phyloP scores from a whole-genome alignment of 1,140 invertebrate genomes.

The Magallana angulata region DNA sequence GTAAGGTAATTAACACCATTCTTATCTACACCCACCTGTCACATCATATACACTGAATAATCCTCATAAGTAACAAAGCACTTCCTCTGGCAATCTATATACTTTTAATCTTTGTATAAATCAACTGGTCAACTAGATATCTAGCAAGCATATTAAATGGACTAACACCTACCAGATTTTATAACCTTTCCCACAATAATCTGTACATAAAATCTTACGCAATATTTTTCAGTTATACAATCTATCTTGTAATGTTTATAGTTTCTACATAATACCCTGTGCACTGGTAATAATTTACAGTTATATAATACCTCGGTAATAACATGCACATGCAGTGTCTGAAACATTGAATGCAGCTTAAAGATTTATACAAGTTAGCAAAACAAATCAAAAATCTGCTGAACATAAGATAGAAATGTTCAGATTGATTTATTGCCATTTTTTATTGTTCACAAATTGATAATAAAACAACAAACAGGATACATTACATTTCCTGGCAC shows the following conservation, averaged over 20 bases:
- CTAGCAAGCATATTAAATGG: too few species aligned
- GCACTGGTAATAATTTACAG: too few species aligned
- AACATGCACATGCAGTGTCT: too few species aligned
- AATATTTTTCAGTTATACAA: not conserved
- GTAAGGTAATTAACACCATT: not conserved
- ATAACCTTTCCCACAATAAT: not conserved
- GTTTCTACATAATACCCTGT: too few species aligned
- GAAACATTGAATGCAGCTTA: too few species aligned
- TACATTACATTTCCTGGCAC: conserved; percentile 29
- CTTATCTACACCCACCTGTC: conserved; percentile 14
- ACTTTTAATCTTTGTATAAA: not conserved
- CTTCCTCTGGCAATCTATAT: not conserved
- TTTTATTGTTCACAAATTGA: not conserved
- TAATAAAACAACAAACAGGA: not conserved
- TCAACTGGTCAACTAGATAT: not conserved
- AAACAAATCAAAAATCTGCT: too few species aligned
- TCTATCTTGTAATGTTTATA: too few species aligned
- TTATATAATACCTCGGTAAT: too few species aligned
- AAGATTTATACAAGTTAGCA: too few species aligned
- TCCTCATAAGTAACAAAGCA: not conserved
- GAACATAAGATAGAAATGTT: too few species aligned
- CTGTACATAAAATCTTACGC: not conserved
- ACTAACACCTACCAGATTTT: too few species aligned
- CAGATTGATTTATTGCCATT: not conserved
- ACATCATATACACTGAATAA: not conserved